These are phyloP conservation scores for Lanistes nyassanus DNA, from an alignment of 1,140 invertebrate species.

Conservation along the genomic window DNA sequence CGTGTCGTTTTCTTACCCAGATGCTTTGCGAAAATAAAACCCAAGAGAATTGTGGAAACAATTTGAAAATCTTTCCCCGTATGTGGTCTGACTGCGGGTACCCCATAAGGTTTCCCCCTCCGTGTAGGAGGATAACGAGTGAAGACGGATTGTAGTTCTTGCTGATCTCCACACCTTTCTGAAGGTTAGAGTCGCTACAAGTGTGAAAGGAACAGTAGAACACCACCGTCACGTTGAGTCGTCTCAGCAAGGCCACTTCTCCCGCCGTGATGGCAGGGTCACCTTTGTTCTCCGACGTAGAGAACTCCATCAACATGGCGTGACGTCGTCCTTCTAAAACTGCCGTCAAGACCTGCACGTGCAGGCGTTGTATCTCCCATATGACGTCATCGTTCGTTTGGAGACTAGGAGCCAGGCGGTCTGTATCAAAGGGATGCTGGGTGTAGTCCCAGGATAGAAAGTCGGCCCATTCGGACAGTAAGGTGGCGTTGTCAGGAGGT, in stretches of 20 bases:
- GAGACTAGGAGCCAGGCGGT: conserved; percentile 20
- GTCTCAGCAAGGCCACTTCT: conserved; percentile 26
- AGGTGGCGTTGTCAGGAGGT: no score
- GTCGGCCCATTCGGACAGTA: no score
- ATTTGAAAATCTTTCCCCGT: conserved; percentile 4
- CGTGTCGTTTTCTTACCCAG: conserved; percentile 1
- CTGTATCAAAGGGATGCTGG: conserved; percentile 14
- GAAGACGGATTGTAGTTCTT: conserved; percentile 14
- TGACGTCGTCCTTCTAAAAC: conserved; percentile 17
- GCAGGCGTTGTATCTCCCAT: conserved; percentile 33
- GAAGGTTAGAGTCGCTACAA: conserved; percentile 7
- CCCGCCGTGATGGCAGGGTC: conserved; percentile 40
- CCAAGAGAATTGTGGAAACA: conserved; percentile 24
- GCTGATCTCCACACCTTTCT: not conserved
- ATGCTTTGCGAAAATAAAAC: conserved; percentile 40
- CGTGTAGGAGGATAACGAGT: conserved; percentile 36
- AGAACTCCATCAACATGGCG: conserved; percentile 37
- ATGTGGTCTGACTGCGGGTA: conserved; percentile 17
- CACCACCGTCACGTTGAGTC: conserved; percentile 27
- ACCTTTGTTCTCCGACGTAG: conserved; percentile 38
- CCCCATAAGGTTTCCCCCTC: conserved; percentile 42
- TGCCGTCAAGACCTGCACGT: conserved; percentile 23
- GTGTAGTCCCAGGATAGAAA: not conserved
- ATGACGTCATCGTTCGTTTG: conserved; percentile 23
- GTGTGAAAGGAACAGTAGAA: conserved; percentile 27